Evolutionary conservation across 2,888 invertebrate species (phyloP).

Genomic region (Pomacea canaliculata): DNA sequence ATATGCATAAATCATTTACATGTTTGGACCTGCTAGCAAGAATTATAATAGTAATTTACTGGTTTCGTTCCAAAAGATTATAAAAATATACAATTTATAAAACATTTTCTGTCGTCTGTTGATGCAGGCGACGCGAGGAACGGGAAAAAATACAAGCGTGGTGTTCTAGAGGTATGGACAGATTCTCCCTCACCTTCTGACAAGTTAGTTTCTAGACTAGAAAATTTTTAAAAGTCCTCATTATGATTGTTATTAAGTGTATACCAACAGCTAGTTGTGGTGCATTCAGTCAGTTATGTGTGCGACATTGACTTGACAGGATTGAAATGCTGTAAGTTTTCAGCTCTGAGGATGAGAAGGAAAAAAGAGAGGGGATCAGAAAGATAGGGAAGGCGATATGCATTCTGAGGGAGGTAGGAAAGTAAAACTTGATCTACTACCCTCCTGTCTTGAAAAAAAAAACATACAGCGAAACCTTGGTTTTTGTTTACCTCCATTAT

Average conservation of each 20-base stretch:
- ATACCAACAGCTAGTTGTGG: too few species aligned
- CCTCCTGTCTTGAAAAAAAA: too few species aligned
- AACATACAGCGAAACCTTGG: too few species aligned
- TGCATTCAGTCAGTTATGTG: background rate
- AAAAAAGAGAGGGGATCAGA: background rate
- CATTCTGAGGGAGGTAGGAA: slow-evolving; percentile 1
- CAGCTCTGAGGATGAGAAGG: slow-evolving; percentile 32
- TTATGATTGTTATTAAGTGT: too few species aligned
- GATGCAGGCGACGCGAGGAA: slow-evolving; percentile 62
- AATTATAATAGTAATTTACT: too few species aligned
- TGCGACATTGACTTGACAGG: slow-evolving; percentile 24
- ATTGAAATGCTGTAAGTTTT: slow-evolving; percentile 23
- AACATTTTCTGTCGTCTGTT: background rate
- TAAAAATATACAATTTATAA: background rate
- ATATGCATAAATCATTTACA: too few species aligned
- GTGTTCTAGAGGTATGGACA: slow-evolving; percentile 67
- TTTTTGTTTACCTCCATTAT: too few species aligned
- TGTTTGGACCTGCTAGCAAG: too few species aligned
- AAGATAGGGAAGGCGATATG: slow-evolving; percentile 23
- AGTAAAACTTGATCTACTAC: background rate
- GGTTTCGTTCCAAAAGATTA: background rate
- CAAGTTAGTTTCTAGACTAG: background rate
- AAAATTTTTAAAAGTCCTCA: too few species aligned
- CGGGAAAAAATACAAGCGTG: slow-evolving; percentile 68
- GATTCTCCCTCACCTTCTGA: slow-evolving; percentile 47